Percentiles rank a stretch among this genome's conserved stretches.
phyloP scores from a whole-genome alignment of 2,113 vertebrate genomes.

The Alethe diademata region DNA sequence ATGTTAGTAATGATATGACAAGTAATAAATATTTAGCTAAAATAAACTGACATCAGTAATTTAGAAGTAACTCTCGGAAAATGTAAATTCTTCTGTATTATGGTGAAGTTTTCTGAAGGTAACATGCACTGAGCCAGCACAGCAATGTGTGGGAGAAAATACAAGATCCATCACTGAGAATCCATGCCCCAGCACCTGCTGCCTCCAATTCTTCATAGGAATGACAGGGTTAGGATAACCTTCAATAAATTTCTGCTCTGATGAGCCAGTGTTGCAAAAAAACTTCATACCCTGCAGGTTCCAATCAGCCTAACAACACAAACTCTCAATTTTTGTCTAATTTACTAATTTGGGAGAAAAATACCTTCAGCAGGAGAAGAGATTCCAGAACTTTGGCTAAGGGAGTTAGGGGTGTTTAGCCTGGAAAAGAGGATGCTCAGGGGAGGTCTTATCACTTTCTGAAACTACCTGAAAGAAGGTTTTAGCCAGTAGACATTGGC shows the following conservation, averaged over 20 bases:
- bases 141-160: neutral
- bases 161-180: neutral
- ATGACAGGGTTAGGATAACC: neutral
- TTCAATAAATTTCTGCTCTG: neutral
- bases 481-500: neutral
- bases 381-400: neutral
- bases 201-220: neutral
- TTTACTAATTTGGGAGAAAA: neutral
- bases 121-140: neutral
- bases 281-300: neutral
- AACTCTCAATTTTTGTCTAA: neutral
- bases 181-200: neutral
- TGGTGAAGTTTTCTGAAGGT: neutral
- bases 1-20: neutral
- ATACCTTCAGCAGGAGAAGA: neutral
- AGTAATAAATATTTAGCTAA: neutral
- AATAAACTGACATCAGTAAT: neutral
- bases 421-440: neutral
- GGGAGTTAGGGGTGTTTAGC: neutral
- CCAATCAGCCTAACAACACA: neutral
- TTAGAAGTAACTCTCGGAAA: neutral
- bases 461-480: neutral
- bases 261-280: neutral
- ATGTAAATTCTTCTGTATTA: neutral
- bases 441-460: neutral